These are phyloP conservation scores for Bedellia somnulentella DNA, from an alignment of 2,888 invertebrate species.

Conservation along the genomic window DNA sequence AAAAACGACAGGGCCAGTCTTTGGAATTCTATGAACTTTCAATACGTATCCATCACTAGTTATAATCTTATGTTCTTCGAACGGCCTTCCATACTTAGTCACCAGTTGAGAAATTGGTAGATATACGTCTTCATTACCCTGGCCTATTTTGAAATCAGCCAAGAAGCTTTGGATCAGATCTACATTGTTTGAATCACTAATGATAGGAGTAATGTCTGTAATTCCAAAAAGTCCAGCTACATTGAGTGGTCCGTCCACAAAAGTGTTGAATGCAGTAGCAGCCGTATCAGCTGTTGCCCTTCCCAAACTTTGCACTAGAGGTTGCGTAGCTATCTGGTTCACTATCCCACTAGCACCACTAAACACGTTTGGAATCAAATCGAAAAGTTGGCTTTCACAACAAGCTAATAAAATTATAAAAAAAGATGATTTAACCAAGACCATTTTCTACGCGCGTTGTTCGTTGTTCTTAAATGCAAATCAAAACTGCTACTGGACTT, in stretches of 20 bases:
- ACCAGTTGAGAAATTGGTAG: constrained; percentile 20
- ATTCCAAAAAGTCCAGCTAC: constrained; percentile 16
- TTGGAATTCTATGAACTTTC: constrained; percentile 25
- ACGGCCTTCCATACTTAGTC: constrained; percentile 23
- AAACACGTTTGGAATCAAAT: neutral
- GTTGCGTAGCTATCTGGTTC: neutral
- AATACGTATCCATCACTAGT: constrained; percentile 32
- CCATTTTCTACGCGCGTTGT: no score
- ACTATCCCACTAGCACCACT: neutral
- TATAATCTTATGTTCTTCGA: constrained; percentile 21
- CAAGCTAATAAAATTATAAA: no score
- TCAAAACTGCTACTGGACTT: no score
- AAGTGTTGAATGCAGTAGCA: constrained; percentile 12
- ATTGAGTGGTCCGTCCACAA: constrained; percentile 15
- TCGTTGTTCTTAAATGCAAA: no score
- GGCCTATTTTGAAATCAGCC: constrained; percentile 16
- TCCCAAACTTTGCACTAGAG: constrained; percentile 5
- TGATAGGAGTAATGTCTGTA: constrained; percentile 13
- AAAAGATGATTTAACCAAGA: no score
- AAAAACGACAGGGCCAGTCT: constrained; percentile 24
- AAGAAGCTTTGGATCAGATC: constrained; percentile 16
- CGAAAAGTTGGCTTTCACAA: neutral
- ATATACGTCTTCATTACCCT: constrained; percentile 22
- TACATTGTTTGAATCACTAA: constrained; percentile 16
- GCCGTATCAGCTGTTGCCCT: constrained; percentile 13